Conservation (phyloP, 2,113 vertebrate genomes). For the Falcunculus frontatus region DNA sequence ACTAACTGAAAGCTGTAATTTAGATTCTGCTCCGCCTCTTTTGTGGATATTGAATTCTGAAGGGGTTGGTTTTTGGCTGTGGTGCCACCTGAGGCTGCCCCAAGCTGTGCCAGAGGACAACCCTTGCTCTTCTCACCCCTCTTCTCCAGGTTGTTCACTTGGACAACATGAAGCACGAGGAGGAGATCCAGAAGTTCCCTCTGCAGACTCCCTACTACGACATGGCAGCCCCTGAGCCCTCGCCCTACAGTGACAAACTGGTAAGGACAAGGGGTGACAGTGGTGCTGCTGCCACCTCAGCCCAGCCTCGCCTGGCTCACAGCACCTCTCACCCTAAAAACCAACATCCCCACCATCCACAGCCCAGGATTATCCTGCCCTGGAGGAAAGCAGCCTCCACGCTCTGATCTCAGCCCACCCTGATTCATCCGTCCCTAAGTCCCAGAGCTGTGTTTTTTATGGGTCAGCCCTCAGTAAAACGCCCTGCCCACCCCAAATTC, state of each 20-base stretch:
- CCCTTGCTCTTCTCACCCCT: not conserved
- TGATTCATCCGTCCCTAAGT: not conserved
- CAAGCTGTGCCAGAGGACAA: not conserved
- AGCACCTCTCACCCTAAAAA: not conserved
- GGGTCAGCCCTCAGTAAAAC: not conserved
- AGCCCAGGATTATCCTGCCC: not conserved
- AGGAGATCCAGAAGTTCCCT: slow-evolving; percentile 82
- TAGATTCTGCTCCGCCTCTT: not conserved
- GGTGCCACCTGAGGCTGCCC: not conserved
- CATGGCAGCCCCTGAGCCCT: slow-evolving; percentile 80
- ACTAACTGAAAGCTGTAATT: not conserved
- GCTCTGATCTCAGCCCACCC: not conserved
- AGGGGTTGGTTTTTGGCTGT: not conserved
- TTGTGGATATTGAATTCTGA: not conserved
- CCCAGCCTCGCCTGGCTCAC: not conserved
- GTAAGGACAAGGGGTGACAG: slow-evolving; percentile 71
- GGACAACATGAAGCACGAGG: slow-evolving; percentile 77
- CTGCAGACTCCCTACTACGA: slow-evolving; percentile 86
- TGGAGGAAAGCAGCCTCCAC: not conserved
- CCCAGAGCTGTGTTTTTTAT: not conserved
- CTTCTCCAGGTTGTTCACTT: slow-evolving; percentile 81
- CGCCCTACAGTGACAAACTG: slow-evolving; percentile 80
- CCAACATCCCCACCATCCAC: accelerated
- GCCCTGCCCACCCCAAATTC: not conserved
- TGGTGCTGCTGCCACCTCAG: not conserved